Evolutionary conservation across 1,140 invertebrate genomes (phyloP).

Genomic region (Calliopsis andreniformis): DNA sequence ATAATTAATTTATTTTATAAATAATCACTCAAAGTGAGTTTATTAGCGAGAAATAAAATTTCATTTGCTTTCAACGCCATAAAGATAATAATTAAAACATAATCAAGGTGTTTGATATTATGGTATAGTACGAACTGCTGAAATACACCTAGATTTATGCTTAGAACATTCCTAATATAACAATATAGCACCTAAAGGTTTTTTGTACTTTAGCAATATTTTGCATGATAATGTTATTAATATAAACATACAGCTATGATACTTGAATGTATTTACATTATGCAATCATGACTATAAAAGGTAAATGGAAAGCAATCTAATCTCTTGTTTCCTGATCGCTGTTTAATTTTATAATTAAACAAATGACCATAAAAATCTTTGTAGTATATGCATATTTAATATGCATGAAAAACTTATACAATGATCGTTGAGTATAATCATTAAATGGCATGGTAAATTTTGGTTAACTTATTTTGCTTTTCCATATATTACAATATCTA

Average conservation of each 20-base stretch:
- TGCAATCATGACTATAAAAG: constrained; percentile 73
- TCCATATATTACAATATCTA: constrained; percentile 77
- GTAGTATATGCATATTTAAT: constrained; percentile 64
- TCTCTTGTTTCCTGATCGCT: constrained; percentile 48
- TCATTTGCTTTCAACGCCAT: constrained; percentile 10
- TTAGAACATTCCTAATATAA: constrained; percentile 78
- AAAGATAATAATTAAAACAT: constrained; percentile 43
- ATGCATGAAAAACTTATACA: constrained; percentile 62
- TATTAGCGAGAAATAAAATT: constrained; percentile 20
- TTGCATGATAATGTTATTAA: constrained; percentile 76
- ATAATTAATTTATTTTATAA: constrained; percentile 12
- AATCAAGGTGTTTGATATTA: constrained; percentile 57
- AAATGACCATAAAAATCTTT: constrained; percentile 57
- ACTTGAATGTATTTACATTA: constrained; percentile 78
- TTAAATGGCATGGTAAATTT: constrained; percentile 68
- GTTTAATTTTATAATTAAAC: constrained; percentile 47
- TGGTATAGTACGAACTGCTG: constrained; percentile 66
- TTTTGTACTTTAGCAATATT: constrained; percentile 82
- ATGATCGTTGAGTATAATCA: constrained; percentile 64
- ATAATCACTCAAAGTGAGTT: constrained; percentile 17
- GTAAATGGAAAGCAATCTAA: constrained; percentile 72
- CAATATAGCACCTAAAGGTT: constrained; percentile 81
- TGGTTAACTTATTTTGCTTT: constrained; percentile 56
- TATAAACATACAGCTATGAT: constrained; percentile 69
- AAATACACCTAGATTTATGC: constrained; percentile 69